Evolutionary conservation across 2,888 invertebrate genomes (phyloP).

Genomic region (Chelonus formosanus): DNA sequence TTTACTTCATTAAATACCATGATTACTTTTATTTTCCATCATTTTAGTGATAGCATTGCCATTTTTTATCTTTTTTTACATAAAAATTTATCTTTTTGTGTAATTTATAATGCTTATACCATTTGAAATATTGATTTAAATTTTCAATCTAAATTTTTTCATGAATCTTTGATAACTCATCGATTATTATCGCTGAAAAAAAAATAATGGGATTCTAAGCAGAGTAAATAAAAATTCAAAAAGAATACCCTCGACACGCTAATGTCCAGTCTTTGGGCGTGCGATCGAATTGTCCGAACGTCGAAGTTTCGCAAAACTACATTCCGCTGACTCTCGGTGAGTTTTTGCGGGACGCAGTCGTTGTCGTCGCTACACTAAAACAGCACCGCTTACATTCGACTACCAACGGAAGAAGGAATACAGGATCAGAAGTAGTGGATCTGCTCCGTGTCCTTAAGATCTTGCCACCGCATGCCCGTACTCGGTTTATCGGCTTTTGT

Average conservation of each 20-base stretch:
- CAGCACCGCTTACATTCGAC: constrained; percentile 25
- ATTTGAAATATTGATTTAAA: no score
- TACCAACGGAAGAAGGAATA: constrained; percentile 25
- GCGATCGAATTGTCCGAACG: constrained; percentile 33
- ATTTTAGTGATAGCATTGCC: neutral
- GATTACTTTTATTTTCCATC: neutral
- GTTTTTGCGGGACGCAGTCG: constrained; percentile 47
- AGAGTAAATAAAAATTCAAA: constrained; percentile 13
- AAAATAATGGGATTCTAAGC: neutral
- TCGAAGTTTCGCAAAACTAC: constrained; percentile 45
- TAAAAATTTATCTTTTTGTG: no score
- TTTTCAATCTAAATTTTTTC: no score
- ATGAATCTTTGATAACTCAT: no score
- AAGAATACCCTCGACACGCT: neutral
- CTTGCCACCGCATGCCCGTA: constrained; percentile 36
- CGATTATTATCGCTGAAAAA: no score
- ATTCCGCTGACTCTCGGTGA: constrained; percentile 50
- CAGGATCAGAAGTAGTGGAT: constrained; percentile 26
- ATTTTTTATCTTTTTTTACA: no score
- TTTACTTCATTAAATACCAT: constrained; percentile 5
- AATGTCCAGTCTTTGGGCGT: constrained; percentile 11
- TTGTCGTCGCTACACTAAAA: constrained; percentile 33
- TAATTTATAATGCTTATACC: no score
- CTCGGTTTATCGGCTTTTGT: constrained; percentile 38
- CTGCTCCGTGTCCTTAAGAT: constrained; percentile 29